Evolutionary conservation across 2,113 vertebrate species (phyloP).

Genomic region (Tragulus kanchil): DNA sequence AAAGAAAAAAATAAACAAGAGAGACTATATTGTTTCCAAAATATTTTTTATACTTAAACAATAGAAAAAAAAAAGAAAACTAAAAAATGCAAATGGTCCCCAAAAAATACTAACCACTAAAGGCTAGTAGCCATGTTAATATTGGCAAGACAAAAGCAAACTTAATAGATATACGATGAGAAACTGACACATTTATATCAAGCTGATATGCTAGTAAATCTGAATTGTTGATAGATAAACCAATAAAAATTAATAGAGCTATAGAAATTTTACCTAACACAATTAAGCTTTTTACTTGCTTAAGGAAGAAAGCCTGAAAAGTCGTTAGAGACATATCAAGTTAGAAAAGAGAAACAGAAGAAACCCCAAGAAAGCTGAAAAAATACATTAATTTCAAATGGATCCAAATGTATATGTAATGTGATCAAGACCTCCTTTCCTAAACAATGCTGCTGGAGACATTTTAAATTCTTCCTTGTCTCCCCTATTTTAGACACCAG

Average conservation of each 20-base stretch:
- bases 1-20: background rate
- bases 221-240: background rate
- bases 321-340: background rate
- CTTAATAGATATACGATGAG: background rate
- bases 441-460: background rate
- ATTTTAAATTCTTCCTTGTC: background rate
- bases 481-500: background rate
- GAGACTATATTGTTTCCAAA: background rate
- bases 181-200: background rate
- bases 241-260: background rate
- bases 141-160: constrained; percentile 13
- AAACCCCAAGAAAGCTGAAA: background rate
- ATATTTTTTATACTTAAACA: background rate
- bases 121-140: background rate
- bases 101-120: background rate
- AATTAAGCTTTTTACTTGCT: background rate
- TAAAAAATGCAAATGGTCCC: background rate
- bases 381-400: background rate
- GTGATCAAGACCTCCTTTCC: background rate
- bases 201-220: background rate
- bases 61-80: background rate
- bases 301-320: constrained; percentile 21
- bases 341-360: background rate
- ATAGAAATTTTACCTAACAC: background rate
- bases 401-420: background rate